Conservation (phyloP, 2,797 vertebrate species). For the Pteropus rufus region DNA sequence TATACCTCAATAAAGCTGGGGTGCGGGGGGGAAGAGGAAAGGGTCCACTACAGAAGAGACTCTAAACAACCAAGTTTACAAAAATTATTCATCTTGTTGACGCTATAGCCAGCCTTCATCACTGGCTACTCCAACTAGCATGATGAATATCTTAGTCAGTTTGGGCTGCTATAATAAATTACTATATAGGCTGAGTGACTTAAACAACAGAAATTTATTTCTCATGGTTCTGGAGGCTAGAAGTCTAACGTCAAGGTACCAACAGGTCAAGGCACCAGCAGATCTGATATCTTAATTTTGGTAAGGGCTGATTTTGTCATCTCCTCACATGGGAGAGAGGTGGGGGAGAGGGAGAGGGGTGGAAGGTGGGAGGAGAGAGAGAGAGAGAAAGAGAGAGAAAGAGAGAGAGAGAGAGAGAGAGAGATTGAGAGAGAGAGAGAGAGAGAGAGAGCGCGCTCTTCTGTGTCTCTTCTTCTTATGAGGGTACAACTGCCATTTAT, state of each 20-base stretch:
- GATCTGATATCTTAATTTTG: not conserved
- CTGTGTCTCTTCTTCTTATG: no score
- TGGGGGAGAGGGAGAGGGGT: no score
- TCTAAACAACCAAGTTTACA: not conserved
- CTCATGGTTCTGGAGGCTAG: no score
- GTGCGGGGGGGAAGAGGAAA: not conserved
- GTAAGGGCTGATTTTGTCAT: not conserved
- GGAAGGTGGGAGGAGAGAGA: fast-evolving
- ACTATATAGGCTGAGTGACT: no score
- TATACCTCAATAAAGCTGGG: not conserved
- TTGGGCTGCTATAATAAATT: not conserved
- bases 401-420: no score
- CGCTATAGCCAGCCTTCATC: not conserved
- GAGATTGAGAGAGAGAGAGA: not conserved
- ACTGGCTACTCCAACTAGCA: not conserved
- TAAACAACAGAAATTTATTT: no score
- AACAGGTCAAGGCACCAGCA: no score
- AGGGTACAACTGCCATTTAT: not conserved
- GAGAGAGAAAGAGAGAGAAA: not conserved
- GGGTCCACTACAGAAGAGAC: not conserved
- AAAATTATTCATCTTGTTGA: not conserved
- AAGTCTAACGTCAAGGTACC: no score
- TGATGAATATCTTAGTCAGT: not conserved
- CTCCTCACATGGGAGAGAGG: not conserved
- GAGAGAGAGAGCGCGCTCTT: not conserved